Conservation (phyloP, 2,113 vertebrate species). For the Struthio camelus region DNA sequence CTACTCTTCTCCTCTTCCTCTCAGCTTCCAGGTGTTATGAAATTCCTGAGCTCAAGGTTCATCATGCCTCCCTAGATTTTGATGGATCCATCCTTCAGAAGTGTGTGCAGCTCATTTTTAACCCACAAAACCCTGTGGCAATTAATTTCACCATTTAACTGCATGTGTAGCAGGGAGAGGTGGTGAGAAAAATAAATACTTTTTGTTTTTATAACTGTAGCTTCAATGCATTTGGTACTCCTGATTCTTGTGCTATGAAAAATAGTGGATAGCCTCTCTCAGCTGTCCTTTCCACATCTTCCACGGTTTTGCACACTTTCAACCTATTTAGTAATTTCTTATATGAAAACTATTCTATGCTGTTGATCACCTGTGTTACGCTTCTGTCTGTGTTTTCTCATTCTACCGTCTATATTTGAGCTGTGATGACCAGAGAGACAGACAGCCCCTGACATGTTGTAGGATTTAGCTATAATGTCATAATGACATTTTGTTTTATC, state of each 20-base stretch:
- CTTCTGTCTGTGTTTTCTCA: neutral
- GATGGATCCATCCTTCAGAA: neutral
- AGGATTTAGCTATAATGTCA: neutral
- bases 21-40: neutral
- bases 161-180: accelerated
- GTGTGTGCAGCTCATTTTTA: neutral
- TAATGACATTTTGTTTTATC: neutral
- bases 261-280: neutral
- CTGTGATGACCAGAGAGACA: neutral
- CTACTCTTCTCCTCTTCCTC: neutral
- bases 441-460: neutral
- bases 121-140: neutral
- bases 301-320: neutral
- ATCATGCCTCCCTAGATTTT: neutral
- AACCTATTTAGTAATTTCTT: neutral
- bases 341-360: neutral
- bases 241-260: neutral
- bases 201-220: neutral
- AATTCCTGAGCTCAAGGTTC: neutral
- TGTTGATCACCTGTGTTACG: neutral
- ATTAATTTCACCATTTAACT: neutral
- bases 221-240: neutral
- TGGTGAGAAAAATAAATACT: neutral
- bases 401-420: neutral
- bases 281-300: neutral